Conservation (phyloP, 92 coral and sea anemone genomes). For the Ricordea florida region DNA sequence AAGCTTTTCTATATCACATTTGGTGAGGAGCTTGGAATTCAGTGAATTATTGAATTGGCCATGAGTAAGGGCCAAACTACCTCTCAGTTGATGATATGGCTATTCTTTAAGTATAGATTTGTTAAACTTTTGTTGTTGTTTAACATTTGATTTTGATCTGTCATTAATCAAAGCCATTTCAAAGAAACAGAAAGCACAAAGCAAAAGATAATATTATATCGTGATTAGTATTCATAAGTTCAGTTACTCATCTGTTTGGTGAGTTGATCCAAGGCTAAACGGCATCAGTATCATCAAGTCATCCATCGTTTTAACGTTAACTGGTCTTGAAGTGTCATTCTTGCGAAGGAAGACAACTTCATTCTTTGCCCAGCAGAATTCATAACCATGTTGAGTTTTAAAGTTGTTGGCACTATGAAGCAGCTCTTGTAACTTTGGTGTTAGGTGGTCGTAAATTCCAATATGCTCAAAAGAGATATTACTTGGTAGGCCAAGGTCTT, state of each 20-base stretch:
- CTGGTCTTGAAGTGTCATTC: neutral
- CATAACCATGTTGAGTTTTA: constrained; percentile 1
- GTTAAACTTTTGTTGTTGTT: too few species aligned
- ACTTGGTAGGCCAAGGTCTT: constrained; percentile 25
- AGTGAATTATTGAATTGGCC: neutral
- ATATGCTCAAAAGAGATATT: constrained; percentile 16
- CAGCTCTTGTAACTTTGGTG: constrained; percentile 25
- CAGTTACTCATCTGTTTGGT: neutral
- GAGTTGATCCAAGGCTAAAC: neutral
- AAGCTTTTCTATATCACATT: neutral
- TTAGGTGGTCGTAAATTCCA: constrained; percentile 19
- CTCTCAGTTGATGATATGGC: neutral
- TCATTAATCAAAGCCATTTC: too few species aligned
- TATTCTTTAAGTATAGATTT: neutral
- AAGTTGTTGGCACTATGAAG: constrained; percentile 14
- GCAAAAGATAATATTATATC: too few species aligned
- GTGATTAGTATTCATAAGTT: too few species aligned
- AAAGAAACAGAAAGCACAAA: neutral
- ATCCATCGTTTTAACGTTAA: neutral
- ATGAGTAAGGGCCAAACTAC: neutral
- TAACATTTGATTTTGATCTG: too few species aligned
- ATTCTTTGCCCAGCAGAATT: constrained; percentile 43
- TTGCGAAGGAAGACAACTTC: neutral
- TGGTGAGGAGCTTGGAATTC: neutral
- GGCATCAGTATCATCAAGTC: neutral